Base-by-base conservation (phyloP, 2,113 vertebrate species). In the Lepisosteus osseus region DNA sequence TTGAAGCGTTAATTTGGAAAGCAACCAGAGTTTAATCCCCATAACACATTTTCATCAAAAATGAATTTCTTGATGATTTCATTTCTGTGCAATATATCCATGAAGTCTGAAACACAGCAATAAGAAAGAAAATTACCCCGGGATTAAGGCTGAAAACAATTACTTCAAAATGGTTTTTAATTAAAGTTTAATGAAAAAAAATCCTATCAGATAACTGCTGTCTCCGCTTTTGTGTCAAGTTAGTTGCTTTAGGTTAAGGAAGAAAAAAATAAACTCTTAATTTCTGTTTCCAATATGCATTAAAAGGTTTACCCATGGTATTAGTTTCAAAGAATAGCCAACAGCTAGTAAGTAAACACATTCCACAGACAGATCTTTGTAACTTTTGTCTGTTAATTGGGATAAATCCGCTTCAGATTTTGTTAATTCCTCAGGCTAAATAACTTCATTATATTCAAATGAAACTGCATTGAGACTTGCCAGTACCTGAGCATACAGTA, bases 161-260 rank as follows among this genome's bases (percentile, higher is more conserved):
- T 81, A 76, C 54, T 74, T 70, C 62, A 65, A 43, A 80, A 74
- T 76, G 68, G 6, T 42, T 75, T 79, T 79, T 73, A 80, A 84
- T 84, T 82, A 55, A 80, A 81, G 56, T 64, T 77, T 74, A 81
- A 71, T 74, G 65, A 79, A 76, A 79, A 77, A 65, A 76, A 77
- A 78, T 77, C 67, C 15, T 65, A 82, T 82, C 77, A 78, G 71
- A 78, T 73, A 81, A 17, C 76, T 76, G 59, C 47, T 59, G 75
- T 82, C 65, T 78, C 55, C 59, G 73, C 76, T 78, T 83, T 72
- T 79, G 75, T 81, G 77, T 80, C 67, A 67, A 74, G 64, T 77
- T 76, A 61, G 68, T 75, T 67, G 77, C 81, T 80, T 54, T 63
- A 76, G 77, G 77, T 80, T 73, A 80, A 77, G 72, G 75, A 68